Evolutionary conservation across 2,888 invertebrate genomes (phyloP), one percentile per base, ranked within the genome.

Genomic region (Leuctra nigra): DNA sequence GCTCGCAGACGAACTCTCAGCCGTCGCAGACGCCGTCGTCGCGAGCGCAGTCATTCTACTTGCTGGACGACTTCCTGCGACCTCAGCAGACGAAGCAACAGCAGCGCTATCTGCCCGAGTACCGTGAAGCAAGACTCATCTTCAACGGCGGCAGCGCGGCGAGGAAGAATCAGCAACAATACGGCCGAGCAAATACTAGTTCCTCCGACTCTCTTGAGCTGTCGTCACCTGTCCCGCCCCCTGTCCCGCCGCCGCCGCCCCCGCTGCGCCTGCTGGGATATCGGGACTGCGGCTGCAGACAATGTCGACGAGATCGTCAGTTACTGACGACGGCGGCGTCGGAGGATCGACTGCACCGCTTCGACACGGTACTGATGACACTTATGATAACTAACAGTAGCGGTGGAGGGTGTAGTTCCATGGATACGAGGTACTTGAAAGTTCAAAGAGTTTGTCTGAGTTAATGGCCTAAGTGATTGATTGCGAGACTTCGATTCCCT

Each of bases 41-140:
- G 68, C 64, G 71, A 18, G 73, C 75, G 2, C 75, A 75, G 61
- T 74, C 74, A 59, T 75, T 75, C 61, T 75, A 75, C 65, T 69
- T 75, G 11, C 65, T 75, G 20, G 75, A 75, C 57, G 75, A 75
- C 59, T 75, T 75, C 56, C 65, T 75, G 44, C 68, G 70, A 14
- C 75, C 73, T 39, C 16, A 35, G 47, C 38, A 44, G 55, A 35
- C 16, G 22, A 39, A 39, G n/a, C 44, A 25, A 13, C 53, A 39
- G 38, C 47, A 35, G 18, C 58, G 55, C 35, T 56, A 54, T 20
- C 35, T 52, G 24, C 57, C 56, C 1, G 44, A 57, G 25, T 54
- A 18, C 16, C 33, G 48, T 2, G 54, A 57, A 25, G 48, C 54
- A 23, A 14, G 54, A 9, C 24, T 41, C n/a, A 38, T 48, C 24